phyloP scores from a whole-genome alignment of 2,113 vertebrate genomes.

The Emydocephalus ijimae region DNA sequence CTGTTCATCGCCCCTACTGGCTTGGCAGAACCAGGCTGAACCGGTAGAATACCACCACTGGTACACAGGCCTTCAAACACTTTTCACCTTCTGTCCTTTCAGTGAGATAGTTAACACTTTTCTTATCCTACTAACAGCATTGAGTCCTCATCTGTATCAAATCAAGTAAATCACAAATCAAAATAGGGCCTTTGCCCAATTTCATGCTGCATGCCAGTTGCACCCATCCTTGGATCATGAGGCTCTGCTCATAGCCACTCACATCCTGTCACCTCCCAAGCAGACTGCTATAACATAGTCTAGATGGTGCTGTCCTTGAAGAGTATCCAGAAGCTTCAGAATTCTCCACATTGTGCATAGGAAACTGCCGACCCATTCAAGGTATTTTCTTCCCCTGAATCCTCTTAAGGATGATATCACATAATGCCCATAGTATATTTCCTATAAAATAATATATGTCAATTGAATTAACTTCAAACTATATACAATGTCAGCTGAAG shows the following conservation, averaged over 20 bases:
- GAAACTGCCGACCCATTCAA: neutral
- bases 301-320: neutral
- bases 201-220: neutral
- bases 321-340: neutral
- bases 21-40: too few relatives aligned
- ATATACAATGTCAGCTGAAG: neutral
- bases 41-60: too few relatives aligned
- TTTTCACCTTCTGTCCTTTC: neutral
- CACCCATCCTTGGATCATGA: neutral
- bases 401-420: neutral
- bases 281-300: neutral
- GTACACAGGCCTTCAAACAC: neutral
- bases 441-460: neutral
- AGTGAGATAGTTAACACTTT: neutral
- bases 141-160: neutral
- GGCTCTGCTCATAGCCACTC: neutral
- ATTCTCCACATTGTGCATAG: neutral
- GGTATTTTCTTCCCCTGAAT: neutral
- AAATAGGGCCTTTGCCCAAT: neutral
- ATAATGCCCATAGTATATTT: neutral
- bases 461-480: neutral
- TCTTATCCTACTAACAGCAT: neutral
- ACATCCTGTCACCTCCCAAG: neutral
- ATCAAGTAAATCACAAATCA: neutral
- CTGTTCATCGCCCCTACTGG: too few relatives aligned